phyloP scores from a whole-genome alignment of 2,888 invertebrate genomes.

The Parnassius apollo region DNA sequence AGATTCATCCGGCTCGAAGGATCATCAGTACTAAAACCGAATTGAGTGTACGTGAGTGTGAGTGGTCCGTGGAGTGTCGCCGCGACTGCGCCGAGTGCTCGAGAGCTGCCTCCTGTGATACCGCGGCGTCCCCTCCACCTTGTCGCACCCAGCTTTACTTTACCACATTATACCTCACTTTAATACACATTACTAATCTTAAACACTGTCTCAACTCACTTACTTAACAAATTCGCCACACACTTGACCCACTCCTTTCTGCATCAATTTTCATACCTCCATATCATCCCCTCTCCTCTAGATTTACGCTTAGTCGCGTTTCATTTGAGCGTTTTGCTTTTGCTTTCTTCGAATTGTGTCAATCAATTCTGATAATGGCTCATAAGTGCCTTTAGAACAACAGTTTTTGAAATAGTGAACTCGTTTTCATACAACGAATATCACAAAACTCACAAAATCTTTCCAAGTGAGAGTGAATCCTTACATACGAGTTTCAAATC shows the following conservation, averaged over 20 bases:
- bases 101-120: constrained; percentile 60
- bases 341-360: not conserved
- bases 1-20: constrained; percentile 29
- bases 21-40: constrained; percentile 6
- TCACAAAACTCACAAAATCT: not conserved
- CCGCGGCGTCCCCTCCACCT: constrained; percentile 40
- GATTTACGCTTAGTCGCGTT: not conserved
- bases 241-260: not conserved
- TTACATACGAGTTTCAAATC: too few relatives aligned
- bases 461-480: too few relatives aligned
- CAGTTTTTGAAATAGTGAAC: not conserved
- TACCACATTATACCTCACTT: constrained; percentile 1
- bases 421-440: constrained; percentile 1
- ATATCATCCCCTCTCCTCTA: not conserved
- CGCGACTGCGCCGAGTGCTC: constrained; percentile 39
- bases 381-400: not conserved
- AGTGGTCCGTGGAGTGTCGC: constrained; percentile 25
- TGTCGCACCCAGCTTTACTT: constrained; percentile 16
- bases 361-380: not conserved
- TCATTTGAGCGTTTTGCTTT: constrained; percentile 14
- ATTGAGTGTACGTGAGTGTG: not conserved
- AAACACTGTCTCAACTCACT: not conserved
- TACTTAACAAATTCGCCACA: not conserved
- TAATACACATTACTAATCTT: too few relatives aligned
- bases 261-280: not conserved